Conservation (phyloP, 2,797 vertebrate species). For the Leptoclinus maculatus region DNA sequence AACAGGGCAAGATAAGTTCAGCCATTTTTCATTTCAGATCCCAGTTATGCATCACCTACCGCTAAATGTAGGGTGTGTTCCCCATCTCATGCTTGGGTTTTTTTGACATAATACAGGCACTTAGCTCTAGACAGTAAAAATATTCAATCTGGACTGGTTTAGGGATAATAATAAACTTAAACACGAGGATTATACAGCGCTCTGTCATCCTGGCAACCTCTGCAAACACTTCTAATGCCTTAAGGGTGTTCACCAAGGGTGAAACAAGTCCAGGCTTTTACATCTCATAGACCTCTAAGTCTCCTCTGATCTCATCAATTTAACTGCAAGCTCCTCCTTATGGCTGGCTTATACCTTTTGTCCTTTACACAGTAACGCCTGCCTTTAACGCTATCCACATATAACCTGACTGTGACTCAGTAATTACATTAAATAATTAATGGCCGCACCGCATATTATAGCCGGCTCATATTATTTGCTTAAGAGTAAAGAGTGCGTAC, state of each 20-base stretch:
- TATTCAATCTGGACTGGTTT: conserved; percentile 53
- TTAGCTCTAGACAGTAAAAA: conserved; percentile 42
- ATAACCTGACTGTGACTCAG: conserved; percentile 22
- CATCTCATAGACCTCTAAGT: conserved; percentile 63
- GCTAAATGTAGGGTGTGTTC: conserved; percentile 35
- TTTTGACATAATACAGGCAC: conserved; percentile 47
- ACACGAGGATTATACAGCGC: conserved; percentile 39
- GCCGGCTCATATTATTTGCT: background rate
- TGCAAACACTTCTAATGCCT: conserved; percentile 63
- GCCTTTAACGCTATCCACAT: conserved; percentile 30
- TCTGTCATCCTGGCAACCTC: conserved; percentile 65
- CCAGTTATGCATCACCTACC: conserved; percentile 45
- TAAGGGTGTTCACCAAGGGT: conserved; percentile 45
- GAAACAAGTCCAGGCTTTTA: conserved; percentile 52
- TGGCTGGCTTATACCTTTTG: conserved; percentile 58
- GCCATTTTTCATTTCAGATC: conserved; percentile 56
- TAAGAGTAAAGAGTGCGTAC: background rate
- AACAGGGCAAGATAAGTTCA: conserved; percentile 29
- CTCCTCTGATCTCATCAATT: conserved; percentile 74
- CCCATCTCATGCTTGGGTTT: conserved; percentile 29
- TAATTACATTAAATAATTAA: background rate
- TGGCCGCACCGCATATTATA: background rate
- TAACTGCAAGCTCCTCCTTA: conserved; percentile 57
- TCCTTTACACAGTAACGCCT: conserved; percentile 54
- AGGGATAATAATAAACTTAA: conserved; percentile 59